These are phyloP conservation scores for Melanotaenia nigrans DNA, from an alignment of 2,797 vertebrate species.

Conservation along the genomic window DNA sequence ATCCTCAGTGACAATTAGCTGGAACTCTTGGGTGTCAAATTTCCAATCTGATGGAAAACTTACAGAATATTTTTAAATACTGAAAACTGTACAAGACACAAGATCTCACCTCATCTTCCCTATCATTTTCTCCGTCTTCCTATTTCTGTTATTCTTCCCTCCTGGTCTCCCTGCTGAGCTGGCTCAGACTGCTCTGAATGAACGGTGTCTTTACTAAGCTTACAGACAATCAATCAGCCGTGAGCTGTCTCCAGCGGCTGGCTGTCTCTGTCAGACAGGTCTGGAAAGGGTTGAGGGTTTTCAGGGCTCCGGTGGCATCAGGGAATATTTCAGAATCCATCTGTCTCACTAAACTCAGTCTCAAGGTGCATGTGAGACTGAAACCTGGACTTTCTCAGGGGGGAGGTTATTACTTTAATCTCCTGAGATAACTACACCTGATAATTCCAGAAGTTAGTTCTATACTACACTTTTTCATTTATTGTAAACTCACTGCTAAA, in stretches of 20 bases:
- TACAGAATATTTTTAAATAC: conserved; percentile 2
- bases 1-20: conserved; percentile 2
- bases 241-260: conserved; percentile 48
- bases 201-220: conserved; percentile 54
- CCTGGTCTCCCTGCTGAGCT: conserved; percentile 32
- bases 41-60: not conserved
- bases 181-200: conserved; percentile 49
- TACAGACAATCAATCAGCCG: conserved; percentile 68
- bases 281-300: conserved; percentile 8
- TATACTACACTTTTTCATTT: not conserved
- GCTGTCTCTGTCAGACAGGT: conserved; percentile 58
- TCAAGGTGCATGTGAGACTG: conserved; percentile 23
- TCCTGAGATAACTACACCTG: conserved; percentile 14
- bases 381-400: conserved; percentile 26
- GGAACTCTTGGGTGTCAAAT: conserved; percentile 9
- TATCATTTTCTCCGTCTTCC: not conserved
- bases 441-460: not conserved
- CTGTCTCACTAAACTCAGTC: conserved; percentile 31
- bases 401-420: conserved; percentile 5
- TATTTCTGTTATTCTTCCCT: not conserved
- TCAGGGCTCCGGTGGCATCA: conserved; percentile 35
- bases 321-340: conserved; percentile 47
- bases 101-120: not conserved
- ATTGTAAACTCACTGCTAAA: conserved; percentile 5
- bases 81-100: no score